Evolutionary conservation across 1,140 invertebrate species (phyloP), one percentile per base, ranked within the genome.

Genomic region (Bombus pyrosoma): DNA sequence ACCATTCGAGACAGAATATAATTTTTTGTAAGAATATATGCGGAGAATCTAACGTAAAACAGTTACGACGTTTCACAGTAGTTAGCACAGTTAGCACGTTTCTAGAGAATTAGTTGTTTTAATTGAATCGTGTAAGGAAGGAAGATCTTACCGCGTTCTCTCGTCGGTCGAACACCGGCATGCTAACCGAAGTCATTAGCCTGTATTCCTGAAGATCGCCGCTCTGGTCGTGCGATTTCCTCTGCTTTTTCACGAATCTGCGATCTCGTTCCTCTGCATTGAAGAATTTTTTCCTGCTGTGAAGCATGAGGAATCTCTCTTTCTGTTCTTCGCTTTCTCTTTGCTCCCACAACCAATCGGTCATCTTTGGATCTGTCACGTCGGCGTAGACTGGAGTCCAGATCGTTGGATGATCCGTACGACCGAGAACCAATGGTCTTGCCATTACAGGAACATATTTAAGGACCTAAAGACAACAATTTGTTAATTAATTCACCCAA

Each of bases 361-460:
- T 98, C 93, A 98, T 97, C 95, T 98, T 97, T 15, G 98, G 97
- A 95, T 98, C 98, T 37, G 97, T 97, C 71, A 98, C 96, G 94
- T 99, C 98, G 13, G 98, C 98, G 94, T 99, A 99, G n/a, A 98
- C 97, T 37, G 98, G 97, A 0, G 98, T 98, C 98, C 98, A 99
- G 68, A 98, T 97, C 3, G 94, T 96, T 10, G 98, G 97, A 94
- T 98, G 98, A 81, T 97, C 96, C n/a, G 96, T 96, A 91, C 96
- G 96, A 88, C 97, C 96, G 83, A 98, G 95, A 28, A 99, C 98
- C 86, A 99, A 95, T 0, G 98, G 98, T 86, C 98, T 95, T 15
- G 98, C 98, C 96, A 99, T 97, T 10, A 99, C 98, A 43, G 98
- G 97, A 88, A 99, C 97, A 93, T 99, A 99, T 92, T 98, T 97